Evolutionary conservation across 2,888 invertebrate genomes (phyloP), one percentile per base, ranked within the genome.

Genomic region (Pyrocoelia pectoralis): DNA sequence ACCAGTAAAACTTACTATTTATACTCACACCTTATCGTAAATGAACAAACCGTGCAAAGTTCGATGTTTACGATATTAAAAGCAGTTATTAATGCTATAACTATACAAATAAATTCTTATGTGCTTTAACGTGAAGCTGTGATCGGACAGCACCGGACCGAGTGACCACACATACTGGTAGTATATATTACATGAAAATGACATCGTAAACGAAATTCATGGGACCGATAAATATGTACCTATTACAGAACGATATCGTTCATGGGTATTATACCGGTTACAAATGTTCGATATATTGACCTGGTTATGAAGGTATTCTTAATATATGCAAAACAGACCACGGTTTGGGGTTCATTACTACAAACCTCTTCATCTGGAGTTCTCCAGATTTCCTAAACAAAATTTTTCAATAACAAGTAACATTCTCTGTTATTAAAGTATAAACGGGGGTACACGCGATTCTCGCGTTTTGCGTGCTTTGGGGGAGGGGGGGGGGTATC

Each of bases 71-170:
- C 67, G 69, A 67, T 69, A 69, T 67, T 66, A 64, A 64, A 65
- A 69, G 65, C 69, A 62, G 69, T 67, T 67, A 66, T 67, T 66
- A 69, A 69, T 67, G 69, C 67, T 56, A 63, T 68, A 65, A 65
- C 65, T 61, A 67, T 67, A 69, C 60, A 61, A 50, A 65, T 67
- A 69, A 69, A 69, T 69, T 67, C 54, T 62, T 59, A 61, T 62
- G 57, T 66, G 58, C 54, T 69, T 68, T 57, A 61, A 61, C 58
- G 18, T 56, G 64, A 60, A 64, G 55, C 52, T 56, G 60, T 51
- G 55, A 55, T 60, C 56, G 17, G 64, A 64, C 64, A 60, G 50
- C 58, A 33, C 58, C 54, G 54, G 63, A 55, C 63, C 63, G 40
- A 54, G 51, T 59, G 58, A 46, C 63, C 63, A 63, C 63, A 63